These are phyloP conservation scores for Argyra leucocephala DNA, from an alignment of 2,888 invertebrate species.

Conservation along the genomic window DNA sequence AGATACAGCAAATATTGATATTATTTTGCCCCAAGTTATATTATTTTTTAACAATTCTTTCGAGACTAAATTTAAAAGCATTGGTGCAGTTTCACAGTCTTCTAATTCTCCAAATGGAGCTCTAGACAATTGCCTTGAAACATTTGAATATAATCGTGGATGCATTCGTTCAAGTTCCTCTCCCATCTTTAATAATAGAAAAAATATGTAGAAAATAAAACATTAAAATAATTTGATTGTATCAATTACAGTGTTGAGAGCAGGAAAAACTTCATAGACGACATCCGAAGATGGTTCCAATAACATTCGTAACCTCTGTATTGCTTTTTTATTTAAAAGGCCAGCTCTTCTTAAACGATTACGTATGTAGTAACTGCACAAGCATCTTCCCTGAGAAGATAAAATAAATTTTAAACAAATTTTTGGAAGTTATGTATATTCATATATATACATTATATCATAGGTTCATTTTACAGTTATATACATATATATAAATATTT, in stretches of 20 bases:
- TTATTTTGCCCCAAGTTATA: slow-evolving; percentile 70
- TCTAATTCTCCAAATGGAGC: slow-evolving; percentile 51
- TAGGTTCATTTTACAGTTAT: not conserved
- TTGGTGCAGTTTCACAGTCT: slow-evolving; percentile 45
- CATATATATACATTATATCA: not conserved
- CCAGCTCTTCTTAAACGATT: slow-evolving; percentile 64
- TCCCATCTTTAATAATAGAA: slow-evolving; percentile 49
- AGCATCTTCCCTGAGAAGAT: slow-evolving; percentile 51
- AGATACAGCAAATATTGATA: slow-evolving; percentile 71
- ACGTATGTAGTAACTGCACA: slow-evolving; percentile 70
- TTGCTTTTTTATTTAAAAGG: slow-evolving; percentile 63
- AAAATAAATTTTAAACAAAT: too few species aligned
- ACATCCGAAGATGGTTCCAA: slow-evolving; percentile 47
- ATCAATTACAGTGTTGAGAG: slow-evolving; percentile 47
- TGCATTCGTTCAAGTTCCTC: slow-evolving; percentile 68
- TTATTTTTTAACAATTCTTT: slow-evolving; percentile 59
- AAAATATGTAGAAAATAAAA: slow-evolving; percentile 26
- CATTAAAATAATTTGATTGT: too few species aligned
- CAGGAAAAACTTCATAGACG: slow-evolving; percentile 55
- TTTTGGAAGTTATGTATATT: too few species aligned
- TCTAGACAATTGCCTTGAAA: slow-evolving; percentile 63
- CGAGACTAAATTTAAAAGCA: slow-evolving; percentile 57
- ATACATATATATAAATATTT: not conserved
- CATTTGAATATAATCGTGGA: slow-evolving; percentile 63
- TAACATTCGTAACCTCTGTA: slow-evolving; percentile 51